These are phyloP conservation scores for Chiridota heheva DNA, from an alignment of 35 echinoderm and acorn worm genomes.

Conservation along the genomic window DNA sequence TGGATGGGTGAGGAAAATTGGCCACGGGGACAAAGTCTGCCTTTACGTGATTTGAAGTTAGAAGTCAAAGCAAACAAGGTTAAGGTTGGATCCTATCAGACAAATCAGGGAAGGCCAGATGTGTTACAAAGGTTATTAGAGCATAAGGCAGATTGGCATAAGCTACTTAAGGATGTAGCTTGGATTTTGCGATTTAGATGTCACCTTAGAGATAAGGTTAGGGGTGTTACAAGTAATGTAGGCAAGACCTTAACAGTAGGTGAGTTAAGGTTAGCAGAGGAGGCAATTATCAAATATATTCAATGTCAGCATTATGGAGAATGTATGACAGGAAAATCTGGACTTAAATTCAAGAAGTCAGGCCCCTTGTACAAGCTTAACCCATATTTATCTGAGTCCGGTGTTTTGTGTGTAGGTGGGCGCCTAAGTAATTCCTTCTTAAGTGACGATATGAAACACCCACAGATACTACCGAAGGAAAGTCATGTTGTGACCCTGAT, in stretches of 20 bases:
- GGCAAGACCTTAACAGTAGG: not conserved
- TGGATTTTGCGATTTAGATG: constrained; percentile 1
- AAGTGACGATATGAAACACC: constrained; percentile 25
- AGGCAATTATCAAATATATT: not conserved
- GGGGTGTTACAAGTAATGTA: not conserved
- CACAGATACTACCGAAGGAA: constrained; percentile 37
- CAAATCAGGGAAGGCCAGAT: not conserved
- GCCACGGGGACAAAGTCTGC: not conserved
- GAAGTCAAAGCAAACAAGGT: constrained; percentile 15
- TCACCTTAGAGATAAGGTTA: not conserved
- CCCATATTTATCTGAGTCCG: constrained; percentile 3
- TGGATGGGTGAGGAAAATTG: not conserved
- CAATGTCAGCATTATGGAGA: not conserved
- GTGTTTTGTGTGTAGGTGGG: constrained; percentile 37
- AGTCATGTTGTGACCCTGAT: constrained; percentile 46
- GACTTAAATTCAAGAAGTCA: no score
- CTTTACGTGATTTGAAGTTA: not conserved
- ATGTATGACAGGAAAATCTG: not conserved
- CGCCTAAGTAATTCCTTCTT: constrained; percentile 33
- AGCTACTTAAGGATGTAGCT: not conserved
- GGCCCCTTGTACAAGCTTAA: not conserved
- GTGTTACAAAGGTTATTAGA: not conserved
- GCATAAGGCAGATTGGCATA: not conserved
- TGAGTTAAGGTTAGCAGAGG: not conserved
- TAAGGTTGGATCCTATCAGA: not conserved